Conservation (phyloP, 2,888 invertebrate genomes). For the Drosophila colorata region DNA sequence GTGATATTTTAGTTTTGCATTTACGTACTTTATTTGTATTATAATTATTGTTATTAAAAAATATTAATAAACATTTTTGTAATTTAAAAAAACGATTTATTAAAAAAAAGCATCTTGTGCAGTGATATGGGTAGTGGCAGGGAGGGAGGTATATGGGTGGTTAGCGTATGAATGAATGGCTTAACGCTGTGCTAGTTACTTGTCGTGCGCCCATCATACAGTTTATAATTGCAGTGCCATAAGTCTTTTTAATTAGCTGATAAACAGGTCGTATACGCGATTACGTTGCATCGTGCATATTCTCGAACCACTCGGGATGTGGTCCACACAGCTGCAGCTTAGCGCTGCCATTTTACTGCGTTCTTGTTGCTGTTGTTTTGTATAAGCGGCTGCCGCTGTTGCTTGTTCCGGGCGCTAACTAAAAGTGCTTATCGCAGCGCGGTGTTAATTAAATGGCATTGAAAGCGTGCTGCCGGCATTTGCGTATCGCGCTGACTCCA, state of each 20-base stretch:
- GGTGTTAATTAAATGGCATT: conserved; percentile 30
- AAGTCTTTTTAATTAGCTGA: conserved; percentile 66
- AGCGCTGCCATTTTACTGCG: neutral
- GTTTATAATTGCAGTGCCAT: conserved; percentile 54
- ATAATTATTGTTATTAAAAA: too few species aligned
- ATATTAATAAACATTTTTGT: too few species aligned
- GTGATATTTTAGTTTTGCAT: too few species aligned
- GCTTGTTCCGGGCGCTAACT: conserved; percentile 6
- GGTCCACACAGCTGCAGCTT: conserved; percentile 5
- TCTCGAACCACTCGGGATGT: conserved; percentile 23
- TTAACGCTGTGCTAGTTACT: neutral
- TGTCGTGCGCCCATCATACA: conserved; percentile 5
- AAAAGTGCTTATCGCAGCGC: conserved; percentile 31
- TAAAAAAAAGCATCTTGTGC: too few species aligned
- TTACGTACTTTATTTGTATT: too few species aligned
- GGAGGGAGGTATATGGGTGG: too few species aligned
- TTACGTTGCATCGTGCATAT: conserved; percentile 37
- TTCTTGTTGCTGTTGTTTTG: neutral
- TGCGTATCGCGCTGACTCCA: conserved; percentile 10
- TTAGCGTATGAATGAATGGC: too few species aligned
- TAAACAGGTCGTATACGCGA: conserved; percentile 60
- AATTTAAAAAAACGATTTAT: too few species aligned
- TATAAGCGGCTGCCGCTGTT: neutral
- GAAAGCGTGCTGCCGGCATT: conserved; percentile 27
- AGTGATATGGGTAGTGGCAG: too few species aligned